These are phyloP conservation scores for Cacoxenus indagator DNA, from an alignment of 2,888 invertebrate species.

Conservation along the genomic window DNA sequence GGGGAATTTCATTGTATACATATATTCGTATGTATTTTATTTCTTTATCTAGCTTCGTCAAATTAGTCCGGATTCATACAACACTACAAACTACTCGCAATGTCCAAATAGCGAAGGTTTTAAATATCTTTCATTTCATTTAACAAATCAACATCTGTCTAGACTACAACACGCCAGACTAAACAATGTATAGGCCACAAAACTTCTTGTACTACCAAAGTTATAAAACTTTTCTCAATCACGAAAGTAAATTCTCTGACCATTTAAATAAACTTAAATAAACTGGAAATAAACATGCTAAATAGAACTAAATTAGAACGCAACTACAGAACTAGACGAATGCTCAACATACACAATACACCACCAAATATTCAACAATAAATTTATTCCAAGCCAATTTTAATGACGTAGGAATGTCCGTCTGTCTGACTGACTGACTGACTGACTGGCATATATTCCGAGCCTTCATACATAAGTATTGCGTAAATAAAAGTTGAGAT, in stretches of 20 bases:
- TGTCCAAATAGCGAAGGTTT: neutral
- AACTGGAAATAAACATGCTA: neutral
- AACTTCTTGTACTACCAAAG: neutral
- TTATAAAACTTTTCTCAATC: neutral
- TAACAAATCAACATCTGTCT: neutral
- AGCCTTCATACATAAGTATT: neutral
- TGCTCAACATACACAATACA: neutral
- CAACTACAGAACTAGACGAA: neutral
- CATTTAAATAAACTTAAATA: neutral
- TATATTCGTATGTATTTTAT: too few species aligned
- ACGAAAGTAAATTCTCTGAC: neutral
- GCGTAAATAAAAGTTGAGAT: neutral
- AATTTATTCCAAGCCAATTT: neutral
- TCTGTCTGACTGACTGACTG: neutral
- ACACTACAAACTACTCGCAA: too few species aligned
- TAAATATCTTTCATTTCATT: neutral
- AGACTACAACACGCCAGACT: neutral
- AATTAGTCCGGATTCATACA: too few species aligned
- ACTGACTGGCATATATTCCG: neutral
- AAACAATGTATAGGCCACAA: neutral
- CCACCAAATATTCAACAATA: neutral
- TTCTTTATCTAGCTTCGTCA: too few species aligned
- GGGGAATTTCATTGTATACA: too few species aligned
- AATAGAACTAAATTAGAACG: neutral
- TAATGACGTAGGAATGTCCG: neutral